Base-by-base conservation (phyloP, 2,888 invertebrate species). In the Boloria selene region DNA sequence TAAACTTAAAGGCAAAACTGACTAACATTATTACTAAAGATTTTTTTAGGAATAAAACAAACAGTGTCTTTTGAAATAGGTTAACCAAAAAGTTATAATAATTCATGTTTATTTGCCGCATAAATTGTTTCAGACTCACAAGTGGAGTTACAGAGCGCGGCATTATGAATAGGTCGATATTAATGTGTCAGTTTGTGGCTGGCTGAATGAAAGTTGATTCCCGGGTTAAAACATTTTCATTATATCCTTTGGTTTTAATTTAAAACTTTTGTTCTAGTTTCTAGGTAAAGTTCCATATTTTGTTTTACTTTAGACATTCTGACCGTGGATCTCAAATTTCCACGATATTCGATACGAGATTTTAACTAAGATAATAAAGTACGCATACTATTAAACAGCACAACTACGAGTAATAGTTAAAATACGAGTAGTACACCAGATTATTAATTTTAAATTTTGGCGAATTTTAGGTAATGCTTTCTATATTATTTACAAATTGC, bases 71-170 rank as follows among this genome's bases (percentile, higher is more conserved):
- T 38, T 38, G 13, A 44, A 61, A 53, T 44, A 44, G 10, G 13
- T 44, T 42, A 55, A 42, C 13, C 14, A 42, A 50, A 54, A 31
- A 13, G 31, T 0, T 49, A 47, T 49, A 49, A 69, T 71, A 59
- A 65, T 69, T 65, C 50, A 44, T 18, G 47, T 59, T 53, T 50
- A 54, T 65, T 53, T 64, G n/a, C 47, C 59, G 22, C 52, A 22
- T 22, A 22, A 60, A 49, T 60, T 22, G 47, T 49, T 47, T 38
- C 22, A 13, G 22, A 42, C 53, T 31, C 52, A 18, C 14, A 47
- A 64, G 58, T n/a, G 13, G 54, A 62, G 13, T 47, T 31, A 31
- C 26, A 44, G 52, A 18, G 16, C 52, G 50, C 47, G 5, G 38
- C 51, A 18, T 51, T n/a, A 59, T 53, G 53, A 42, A 64, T 49